A percentile compares a stretch with the other conserved stretches of the same genome.
These are phyloP conservation scores for Xenopus tropicalis DNA, from an alignment of 2,113 vertebrate genomes.

Conservation along the genomic window UCB_Xtro_10.0 CM004450.2:106346001-106346500, in stretches of 20 bases:
- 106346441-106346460: not conserved
- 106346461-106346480: not conserved
- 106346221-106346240: conserved; percentile 3
- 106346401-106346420: not conserved
- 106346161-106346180: not conserved
- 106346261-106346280: not conserved
- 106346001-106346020: too few species aligned
- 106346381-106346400: not conserved
- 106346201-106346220: conserved; percentile 7
- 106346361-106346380: not conserved
- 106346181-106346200: not conserved
- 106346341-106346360: not conserved
- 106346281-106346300: not conserved
- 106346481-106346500: not conserved
- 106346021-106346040: not conserved
- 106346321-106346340: not conserved
- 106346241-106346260: not conserved
- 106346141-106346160: conserved; percentile 6
- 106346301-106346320: not conserved
- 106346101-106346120: not conserved
- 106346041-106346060: not conserved
- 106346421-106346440: not conserved
- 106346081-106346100: conserved; percentile 6
- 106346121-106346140: conserved; percentile 1
- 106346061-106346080: not conserved